A percentile compares a stretch with the other conserved stretches of the same genome.
phyloP scores from a whole-genome alignment of 2,113 vertebrate species.

The Tinamus guttatus region DNA sequence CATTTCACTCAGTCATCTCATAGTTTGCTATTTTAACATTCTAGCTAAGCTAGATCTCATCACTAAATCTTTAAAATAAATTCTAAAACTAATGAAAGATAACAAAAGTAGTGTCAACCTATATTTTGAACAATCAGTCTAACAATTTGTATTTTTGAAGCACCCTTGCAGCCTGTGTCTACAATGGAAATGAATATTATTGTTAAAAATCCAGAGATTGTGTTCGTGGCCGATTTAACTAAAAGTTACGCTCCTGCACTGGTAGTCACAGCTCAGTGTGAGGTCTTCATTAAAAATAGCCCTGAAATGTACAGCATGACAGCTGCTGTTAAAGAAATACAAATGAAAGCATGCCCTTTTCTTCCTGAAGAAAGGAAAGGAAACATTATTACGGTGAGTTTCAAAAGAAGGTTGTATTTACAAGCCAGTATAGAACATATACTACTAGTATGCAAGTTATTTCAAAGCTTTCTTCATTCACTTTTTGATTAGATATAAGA shows the following conservation, averaged over 20 bases:
- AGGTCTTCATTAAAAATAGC: slow-evolving; percentile 83
- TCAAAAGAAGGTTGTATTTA: not conserved
- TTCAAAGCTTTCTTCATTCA: not conserved
- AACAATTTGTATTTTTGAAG: slow-evolving; percentile 65
- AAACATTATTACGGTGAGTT: slow-evolving; percentile 88
- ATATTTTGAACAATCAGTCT: not conserved
- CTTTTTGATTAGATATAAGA: accelerated
- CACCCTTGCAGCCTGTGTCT: slow-evolving; percentile 70
- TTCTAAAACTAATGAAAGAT: not conserved
- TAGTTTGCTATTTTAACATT: too few relatives aligned
- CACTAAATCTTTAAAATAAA: not conserved
- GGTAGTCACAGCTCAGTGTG: slow-evolving; percentile 92
- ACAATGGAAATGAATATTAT: slow-evolving; percentile 88
- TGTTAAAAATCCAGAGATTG: slow-evolving; percentile 94
- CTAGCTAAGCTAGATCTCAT: not conserved
- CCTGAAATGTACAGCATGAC: slow-evolving; percentile 82
- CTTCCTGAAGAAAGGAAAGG: slow-evolving; percentile 84
- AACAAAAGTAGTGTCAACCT: not conserved
- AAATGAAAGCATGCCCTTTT: slow-evolving; percentile 93
- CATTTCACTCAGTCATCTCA: too few relatives aligned
- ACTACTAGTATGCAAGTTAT: not conserved
- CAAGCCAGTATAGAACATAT: not conserved
- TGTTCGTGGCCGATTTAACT: slow-evolving; percentile 96
- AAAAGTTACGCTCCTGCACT: slow-evolving; percentile 90
- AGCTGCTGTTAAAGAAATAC: slow-evolving; percentile 88